These are phyloP conservation scores for Zaprionus inermis DNA, from an alignment of 1,140 invertebrate genomes.

Conservation along the genomic window DNA sequence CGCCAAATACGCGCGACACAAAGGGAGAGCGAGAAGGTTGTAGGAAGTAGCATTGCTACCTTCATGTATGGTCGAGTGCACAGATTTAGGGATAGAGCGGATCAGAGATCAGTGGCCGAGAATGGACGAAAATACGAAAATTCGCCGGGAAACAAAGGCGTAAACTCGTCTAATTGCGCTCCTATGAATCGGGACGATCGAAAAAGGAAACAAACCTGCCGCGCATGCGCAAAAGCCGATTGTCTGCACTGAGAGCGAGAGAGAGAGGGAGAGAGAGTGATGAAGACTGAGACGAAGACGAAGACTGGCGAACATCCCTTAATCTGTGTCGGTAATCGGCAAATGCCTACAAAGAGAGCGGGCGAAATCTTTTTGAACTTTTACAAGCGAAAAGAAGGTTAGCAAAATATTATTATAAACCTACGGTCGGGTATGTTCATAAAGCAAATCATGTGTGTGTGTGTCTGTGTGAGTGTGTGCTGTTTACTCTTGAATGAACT, in stretches of 20 bases:
- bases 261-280: conserved; percentile 8
- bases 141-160: conserved; percentile 67
- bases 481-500: conserved; percentile 80
- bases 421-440: conserved; percentile 47
- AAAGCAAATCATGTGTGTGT: conserved; percentile 44
- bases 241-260: conserved; percentile 13
- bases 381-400: conserved; percentile 81
- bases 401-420: conserved; percentile 84
- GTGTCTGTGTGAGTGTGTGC: conserved; percentile 8
- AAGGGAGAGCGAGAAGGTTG: conserved; percentile 33
- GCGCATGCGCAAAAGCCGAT: conserved; percentile 62
- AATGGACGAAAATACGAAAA: conserved; percentile 56
- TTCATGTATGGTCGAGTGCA: conserved; percentile 67
- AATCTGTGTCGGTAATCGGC: conserved; percentile 82
- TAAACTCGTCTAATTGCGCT: conserved; percentile 81
- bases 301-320: conserved; percentile 75
- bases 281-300: conserved; percentile 17
- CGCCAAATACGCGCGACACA: conserved; percentile 81
- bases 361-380: conserved; percentile 82
- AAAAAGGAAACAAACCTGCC: conserved; percentile 47
- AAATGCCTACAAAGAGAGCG: conserved; percentile 66
- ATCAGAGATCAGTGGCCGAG: conserved; percentile 52
- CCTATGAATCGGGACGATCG: conserved; percentile 53
- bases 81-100: conserved; percentile 81
- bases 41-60: conserved; percentile 1